phyloP scores from a whole-genome alignment of 2,888 invertebrate species.

The Lapara coniferarum region DNA sequence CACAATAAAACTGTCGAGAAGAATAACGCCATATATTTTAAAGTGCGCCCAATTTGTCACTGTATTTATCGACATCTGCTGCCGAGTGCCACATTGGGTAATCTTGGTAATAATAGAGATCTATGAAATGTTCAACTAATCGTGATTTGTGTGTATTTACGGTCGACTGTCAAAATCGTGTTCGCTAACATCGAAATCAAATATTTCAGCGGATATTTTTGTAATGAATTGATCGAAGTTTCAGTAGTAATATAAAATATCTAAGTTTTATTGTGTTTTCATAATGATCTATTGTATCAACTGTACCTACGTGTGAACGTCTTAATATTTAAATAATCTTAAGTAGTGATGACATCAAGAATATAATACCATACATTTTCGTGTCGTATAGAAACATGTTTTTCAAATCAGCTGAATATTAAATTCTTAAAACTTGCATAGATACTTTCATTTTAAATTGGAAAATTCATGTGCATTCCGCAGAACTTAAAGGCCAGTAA shows the following conservation, averaged over 20 bases:
- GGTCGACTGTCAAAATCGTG: neutral
- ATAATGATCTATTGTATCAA: no score
- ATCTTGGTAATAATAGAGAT: constrained; percentile 16
- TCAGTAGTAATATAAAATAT: no score
- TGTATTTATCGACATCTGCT: constrained; percentile 52
- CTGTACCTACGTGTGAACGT: no score
- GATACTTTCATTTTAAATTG: neutral
- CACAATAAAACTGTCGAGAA: constrained; percentile 58
- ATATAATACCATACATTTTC: no score
- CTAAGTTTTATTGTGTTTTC: no score
- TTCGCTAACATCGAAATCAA: neutral
- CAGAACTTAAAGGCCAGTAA: neutral
- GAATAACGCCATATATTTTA: constrained; percentile 50
- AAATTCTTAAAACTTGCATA: neutral
- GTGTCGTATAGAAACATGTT: neutral
- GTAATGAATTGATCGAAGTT: no score
- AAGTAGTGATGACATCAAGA: no score
- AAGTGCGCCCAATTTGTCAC: constrained; percentile 55
- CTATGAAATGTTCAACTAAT: constrained; percentile 3
- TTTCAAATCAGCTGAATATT: neutral
- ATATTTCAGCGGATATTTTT: no score
- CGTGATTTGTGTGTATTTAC: constrained; percentile 6
- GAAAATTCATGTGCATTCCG: neutral
- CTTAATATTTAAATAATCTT: no score
- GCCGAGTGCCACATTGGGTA: constrained; percentile 36